Conservation (phyloP, 1,140 invertebrate genomes). For the Fopius arisanus region DNA sequence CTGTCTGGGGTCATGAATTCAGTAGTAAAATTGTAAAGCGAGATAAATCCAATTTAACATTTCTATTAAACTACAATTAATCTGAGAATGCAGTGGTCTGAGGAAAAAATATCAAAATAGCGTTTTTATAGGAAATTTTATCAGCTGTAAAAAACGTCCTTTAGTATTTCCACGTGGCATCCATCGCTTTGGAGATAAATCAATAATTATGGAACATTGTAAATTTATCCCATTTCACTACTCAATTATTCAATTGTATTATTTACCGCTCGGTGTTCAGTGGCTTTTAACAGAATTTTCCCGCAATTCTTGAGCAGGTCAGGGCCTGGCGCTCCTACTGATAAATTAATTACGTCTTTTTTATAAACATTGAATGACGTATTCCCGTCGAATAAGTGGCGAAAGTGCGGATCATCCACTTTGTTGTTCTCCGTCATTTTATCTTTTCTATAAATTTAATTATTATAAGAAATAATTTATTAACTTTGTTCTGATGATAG, state of each 20-base stretch:
- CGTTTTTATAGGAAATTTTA: too few relatives aligned
- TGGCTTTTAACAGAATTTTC: constrained; percentile 61
- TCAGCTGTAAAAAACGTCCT: too few relatives aligned
- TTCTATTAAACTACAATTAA: too few relatives aligned
- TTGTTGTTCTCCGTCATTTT: neutral
- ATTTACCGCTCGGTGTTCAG: constrained; percentile 63
- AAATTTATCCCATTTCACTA: too few relatives aligned
- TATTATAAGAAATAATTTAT: neutral
- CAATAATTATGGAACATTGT: too few relatives aligned
- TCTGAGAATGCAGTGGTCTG: too few relatives aligned
- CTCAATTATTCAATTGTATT: neutral
- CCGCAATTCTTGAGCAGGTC: constrained; percentile 63
- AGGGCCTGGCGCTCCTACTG: constrained; percentile 67
- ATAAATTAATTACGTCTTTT: constrained; percentile 59
- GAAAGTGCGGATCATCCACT: constrained; percentile 52
- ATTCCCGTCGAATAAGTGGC: constrained; percentile 65
- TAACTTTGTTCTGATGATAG: too few relatives aligned
- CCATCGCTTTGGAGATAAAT: too few relatives aligned
- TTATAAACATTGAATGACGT: constrained; percentile 65
- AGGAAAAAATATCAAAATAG: too few relatives aligned
- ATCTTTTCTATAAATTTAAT: neutral
- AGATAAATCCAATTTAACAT: too few relatives aligned
- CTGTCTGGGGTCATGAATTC: constrained; percentile 47
- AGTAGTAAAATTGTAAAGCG: too few relatives aligned
- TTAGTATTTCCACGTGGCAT: too few relatives aligned